Percentiles rank a stretch among this genome's conserved stretches.
phyloP scores from a whole-genome alignment of 2,113 vertebrate species.

The Xenopus tropicalis region UCB_Xtro_10.0 CM004445.2:52520001-52520500 shows the following conservation, averaged over 20 bases:
- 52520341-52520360: constrained; percentile 44
- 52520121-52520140: constrained; percentile 11
- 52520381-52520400: constrained; percentile 36
- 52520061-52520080: constrained; percentile 29
- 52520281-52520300: constrained; percentile 55
- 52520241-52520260: constrained; percentile 57
- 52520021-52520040: constrained; percentile 32
- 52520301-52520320: constrained; percentile 55
- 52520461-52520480: constrained; percentile 44
- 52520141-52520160: constrained; percentile 32
- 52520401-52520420: constrained; percentile 46
- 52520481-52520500: constrained; percentile 28
- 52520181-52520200: constrained; percentile 41
- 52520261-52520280: constrained; percentile 54
- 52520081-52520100: constrained; percentile 22
- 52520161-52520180: constrained; percentile 26
- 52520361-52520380: constrained; percentile 42
- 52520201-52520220: constrained; percentile 33
- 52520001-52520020: constrained; percentile 7
- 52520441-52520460: constrained; percentile 24
- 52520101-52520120: constrained; percentile 26
- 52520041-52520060: constrained; percentile 36
- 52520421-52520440: constrained; percentile 45
- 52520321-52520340: constrained; percentile 55
- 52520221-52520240: constrained; percentile 47